Base-by-base conservation (phyloP, 2,113 vertebrate genomes). In the Nothoprocta pentlandii region DNA sequence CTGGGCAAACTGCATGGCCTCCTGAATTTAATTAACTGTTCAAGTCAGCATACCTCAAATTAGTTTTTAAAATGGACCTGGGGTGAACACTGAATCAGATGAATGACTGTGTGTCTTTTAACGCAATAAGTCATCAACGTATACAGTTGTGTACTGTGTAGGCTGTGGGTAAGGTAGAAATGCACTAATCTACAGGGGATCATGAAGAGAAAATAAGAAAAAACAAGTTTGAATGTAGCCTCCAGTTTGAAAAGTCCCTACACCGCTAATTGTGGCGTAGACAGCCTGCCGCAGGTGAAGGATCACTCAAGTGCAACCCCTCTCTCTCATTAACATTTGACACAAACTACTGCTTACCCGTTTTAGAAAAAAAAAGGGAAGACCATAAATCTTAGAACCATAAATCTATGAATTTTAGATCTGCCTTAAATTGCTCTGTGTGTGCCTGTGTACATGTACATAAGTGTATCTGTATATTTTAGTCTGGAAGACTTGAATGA, bases 11-110 rank as follows among this genome's bases (percentile, higher is more conserved):
- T 89, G 54, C 83, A 90, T 53, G 77, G 74, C 74, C 66, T 92
- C 12, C 21, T 12, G 5, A 84, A 93, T 95, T 92, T 87, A 94
- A 95, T 97, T 96, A 97, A 94, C 77, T 85, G 58, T 73, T 95
- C 83, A 73, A 89, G 77, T 46, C 92, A 92, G 44, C 23, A 17
- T 56, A 79, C 69, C 66, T 87, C 63, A 82, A 82, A 94, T 92
- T 80, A 89, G 93, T 90, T 95, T 93, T 69, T 68, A 49, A 93
- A 90, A 90, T 59, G 47, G 26, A 63, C 64, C 64, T 91, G 36
- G 36, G 47, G 85, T 66, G 90, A 95, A 85, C 44, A 41, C 12
- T 78, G 91, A 80, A 84, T 59, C 49, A 54, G 80, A 83, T 87
- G 77, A 95, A 89, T 66, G 85, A 59, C 62, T 66, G 41, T 28